Conservation (phyloP, 2,113 vertebrate genomes). For the Peromyscus polionotus region DNA sequence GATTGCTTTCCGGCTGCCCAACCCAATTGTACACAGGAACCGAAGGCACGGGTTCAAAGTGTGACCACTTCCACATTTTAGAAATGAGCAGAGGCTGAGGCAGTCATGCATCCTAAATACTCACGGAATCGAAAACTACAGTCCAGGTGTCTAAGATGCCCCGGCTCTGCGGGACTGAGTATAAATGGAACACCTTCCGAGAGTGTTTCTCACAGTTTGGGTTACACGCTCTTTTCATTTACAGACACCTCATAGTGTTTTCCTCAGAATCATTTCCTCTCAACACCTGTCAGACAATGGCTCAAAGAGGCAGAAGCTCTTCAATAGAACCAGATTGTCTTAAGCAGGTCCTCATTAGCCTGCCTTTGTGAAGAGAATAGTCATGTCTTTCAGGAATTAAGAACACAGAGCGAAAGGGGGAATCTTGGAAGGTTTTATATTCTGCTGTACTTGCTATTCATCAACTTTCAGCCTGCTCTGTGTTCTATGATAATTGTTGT, state of each 20-base stretch:
- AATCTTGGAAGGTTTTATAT: neutral
- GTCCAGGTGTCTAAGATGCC: conserved; percentile 58
- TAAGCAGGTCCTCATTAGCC: conserved; percentile 42
- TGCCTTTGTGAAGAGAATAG: conserved; percentile 31
- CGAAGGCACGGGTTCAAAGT: neutral
- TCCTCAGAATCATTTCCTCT: conserved; percentile 55
- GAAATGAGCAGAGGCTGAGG: neutral
- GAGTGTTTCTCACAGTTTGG: conserved; percentile 79
- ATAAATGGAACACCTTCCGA: conserved; percentile 71
- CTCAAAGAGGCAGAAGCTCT: neutral
- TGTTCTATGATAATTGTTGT: neutral
- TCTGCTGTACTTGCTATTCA: neutral
- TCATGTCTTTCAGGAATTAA: conserved; percentile 27
- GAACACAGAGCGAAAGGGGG: neutral
- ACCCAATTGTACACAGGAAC: neutral
- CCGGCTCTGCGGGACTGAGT: conserved; percentile 53
- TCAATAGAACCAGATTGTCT: conserved; percentile 41
- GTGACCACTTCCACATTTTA: neutral
- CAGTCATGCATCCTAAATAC: neutral
- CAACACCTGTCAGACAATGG: conserved; percentile 69
- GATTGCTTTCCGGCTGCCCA: neutral
- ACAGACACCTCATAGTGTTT: conserved; percentile 73
- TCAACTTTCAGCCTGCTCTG: conserved; percentile 19
- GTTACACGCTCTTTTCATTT: conserved; percentile 73
- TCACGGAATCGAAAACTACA: neutral